Conservation (phyloP, 53 echinoderm and acorn worm genomes). For the Paracentrotus lividus region DNA sequence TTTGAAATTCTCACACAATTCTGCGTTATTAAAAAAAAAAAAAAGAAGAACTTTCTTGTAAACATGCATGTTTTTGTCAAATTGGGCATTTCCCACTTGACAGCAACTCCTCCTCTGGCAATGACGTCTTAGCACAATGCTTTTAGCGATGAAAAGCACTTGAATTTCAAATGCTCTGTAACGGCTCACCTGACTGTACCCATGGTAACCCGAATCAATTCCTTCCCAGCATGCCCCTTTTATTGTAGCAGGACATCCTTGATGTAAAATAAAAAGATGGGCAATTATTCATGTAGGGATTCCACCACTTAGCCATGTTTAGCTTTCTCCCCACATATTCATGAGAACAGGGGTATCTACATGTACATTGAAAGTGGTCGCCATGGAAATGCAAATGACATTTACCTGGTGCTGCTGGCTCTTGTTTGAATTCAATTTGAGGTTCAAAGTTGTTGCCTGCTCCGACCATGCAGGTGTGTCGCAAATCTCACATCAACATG, state of each 20-base stretch:
- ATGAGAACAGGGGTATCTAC: conserved; percentile 10
- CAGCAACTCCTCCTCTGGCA: background rate
- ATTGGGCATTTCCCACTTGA: background rate
- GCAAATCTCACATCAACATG: conserved; percentile 16
- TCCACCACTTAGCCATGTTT: conserved; percentile 11
- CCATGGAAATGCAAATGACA: conserved; percentile 14
- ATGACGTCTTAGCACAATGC: background rate
- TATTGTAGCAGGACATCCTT: background rate
- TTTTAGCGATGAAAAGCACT: conserved; percentile 6
- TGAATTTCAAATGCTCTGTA: background rate
- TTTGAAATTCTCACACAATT: too few species aligned
- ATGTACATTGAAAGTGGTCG: background rate
- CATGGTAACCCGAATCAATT: conserved; percentile 3
- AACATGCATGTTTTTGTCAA: background rate
- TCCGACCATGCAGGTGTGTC: background rate
- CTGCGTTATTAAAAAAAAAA: too few species aligned
- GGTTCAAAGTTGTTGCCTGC: background rate
- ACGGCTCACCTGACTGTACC: conserved; percentile 30
- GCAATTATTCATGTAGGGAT: conserved; percentile 35
- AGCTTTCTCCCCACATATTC: conserved; percentile 20
- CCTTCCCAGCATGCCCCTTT: conserved; percentile 30
- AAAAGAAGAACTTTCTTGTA: too few species aligned
- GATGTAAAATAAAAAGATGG: background rate
- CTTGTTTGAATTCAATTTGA: conserved; percentile 41
- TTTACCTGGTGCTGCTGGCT: background rate